Conservation (phyloP, 2,113 vertebrate species). For the Rhinogobius similis region DNA sequence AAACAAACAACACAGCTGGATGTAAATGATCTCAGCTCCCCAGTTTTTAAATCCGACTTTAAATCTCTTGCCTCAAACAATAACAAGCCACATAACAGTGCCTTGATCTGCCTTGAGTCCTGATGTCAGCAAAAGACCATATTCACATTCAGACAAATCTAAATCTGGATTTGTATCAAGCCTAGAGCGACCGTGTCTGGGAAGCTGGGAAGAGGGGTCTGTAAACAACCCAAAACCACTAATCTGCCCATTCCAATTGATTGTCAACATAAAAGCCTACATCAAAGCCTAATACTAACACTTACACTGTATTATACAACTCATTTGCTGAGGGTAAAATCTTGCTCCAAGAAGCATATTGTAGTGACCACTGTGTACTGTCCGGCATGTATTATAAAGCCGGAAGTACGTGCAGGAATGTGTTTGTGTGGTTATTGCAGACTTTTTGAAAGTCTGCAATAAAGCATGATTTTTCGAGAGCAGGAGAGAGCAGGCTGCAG, state of each 20-base stretch:
- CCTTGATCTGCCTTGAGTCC: constrained; percentile 64
- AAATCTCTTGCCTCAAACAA: constrained; percentile 62
- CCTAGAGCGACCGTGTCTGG: constrained; percentile 39
- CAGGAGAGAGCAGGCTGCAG: no score
- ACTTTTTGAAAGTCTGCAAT: no score
- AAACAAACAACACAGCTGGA: constrained; percentile 70
- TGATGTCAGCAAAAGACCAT: constrained; percentile 62
- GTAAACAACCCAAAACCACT: constrained; percentile 44
- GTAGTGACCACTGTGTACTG: background rate
- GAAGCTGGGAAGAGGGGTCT: constrained; percentile 39
- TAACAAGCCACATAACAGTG: constrained; percentile 54
- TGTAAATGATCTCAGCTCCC: constrained; percentile 59
- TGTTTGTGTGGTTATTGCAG: no score
- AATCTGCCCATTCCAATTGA: constrained; percentile 48
- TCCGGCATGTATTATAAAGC: background rate
- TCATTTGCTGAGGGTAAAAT: no score
- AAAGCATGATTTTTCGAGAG: no score
- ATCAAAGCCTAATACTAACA: background rate
- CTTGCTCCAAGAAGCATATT: background rate
- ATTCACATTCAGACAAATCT: constrained; percentile 50
- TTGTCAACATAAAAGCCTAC: background rate
- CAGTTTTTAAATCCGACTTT: constrained; percentile 46
- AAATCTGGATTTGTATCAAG: constrained; percentile 36
- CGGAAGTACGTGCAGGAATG: background rate
- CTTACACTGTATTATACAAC: no score